phyloP scores from a whole-genome alignment of 1,140 invertebrate species.

The Ctenoplectra terminalis region DNA sequence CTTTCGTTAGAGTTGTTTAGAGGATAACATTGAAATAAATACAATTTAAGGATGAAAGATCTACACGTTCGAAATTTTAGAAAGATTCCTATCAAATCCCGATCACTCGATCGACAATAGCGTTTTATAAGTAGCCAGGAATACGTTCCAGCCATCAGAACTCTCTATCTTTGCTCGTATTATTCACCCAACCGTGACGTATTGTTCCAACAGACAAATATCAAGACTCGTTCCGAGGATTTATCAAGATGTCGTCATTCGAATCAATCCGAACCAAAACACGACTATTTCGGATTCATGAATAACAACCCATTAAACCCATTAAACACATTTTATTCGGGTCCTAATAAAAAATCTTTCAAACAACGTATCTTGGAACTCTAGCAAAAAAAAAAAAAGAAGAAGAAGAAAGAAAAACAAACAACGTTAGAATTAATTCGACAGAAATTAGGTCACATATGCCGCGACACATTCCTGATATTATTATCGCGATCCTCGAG shows the following conservation, averaged over 20 bases:
- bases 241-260: too few species aligned
- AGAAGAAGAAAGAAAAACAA: too few species aligned
- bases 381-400: too few species aligned
- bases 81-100: neutral
- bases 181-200: neutral
- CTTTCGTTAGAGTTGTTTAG: too few species aligned
- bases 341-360: too few species aligned
- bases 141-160: constrained; percentile 1
- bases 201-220: neutral
- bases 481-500: constrained; percentile 26
- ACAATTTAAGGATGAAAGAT: too few species aligned
- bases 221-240: neutral
- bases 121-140: neutral
- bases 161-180: neutral
- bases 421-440: neutral
- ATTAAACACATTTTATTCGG: neutral
- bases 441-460: constrained; percentile 19
- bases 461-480: constrained; percentile 2
- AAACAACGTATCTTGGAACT: too few species aligned
- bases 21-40: too few species aligned
- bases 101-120: neutral
- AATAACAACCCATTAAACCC: neutral
- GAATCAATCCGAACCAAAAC: too few species aligned
- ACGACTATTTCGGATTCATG: neutral
- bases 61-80: too few species aligned